Conservation (phyloP, 2,113 vertebrate species). For the Agapornis roseicollis region DNA sequence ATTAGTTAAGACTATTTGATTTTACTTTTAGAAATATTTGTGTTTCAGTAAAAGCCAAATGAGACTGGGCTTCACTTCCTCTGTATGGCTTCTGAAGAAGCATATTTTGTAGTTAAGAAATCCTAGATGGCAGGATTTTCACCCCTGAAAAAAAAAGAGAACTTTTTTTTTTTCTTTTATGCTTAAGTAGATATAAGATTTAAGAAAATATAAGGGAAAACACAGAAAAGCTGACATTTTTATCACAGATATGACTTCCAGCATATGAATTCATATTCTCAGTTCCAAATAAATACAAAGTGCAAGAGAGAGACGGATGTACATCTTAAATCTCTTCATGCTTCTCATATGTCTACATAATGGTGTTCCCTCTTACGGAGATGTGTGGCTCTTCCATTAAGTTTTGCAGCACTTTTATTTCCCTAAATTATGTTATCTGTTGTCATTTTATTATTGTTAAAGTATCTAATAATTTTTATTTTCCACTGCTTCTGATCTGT, state of each 20-base stretch:
- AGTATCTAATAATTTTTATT: not conserved
- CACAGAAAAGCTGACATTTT: not conserved
- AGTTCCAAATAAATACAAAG: not conserved
- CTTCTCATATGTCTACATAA: not conserved
- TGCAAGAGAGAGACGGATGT: accelerated
- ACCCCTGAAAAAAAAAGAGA: not conserved
- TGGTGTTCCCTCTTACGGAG: not conserved
- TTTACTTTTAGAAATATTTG: not conserved
- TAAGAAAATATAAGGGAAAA: not conserved
- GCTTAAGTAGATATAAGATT: not conserved
- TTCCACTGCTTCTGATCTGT: not conserved
- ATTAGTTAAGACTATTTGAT: not conserved
- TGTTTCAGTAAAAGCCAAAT: not conserved
- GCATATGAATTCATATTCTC: not conserved
- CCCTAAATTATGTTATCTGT: not conserved
- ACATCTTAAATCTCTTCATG: not conserved
- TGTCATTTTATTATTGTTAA: not conserved
- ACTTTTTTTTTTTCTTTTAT: not conserved
- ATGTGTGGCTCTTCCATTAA: not conserved
- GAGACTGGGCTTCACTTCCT: not conserved
- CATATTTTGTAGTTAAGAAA: not conserved
- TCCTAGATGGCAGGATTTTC: not conserved
- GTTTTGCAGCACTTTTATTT: not conserved
- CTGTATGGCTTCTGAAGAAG: not conserved
- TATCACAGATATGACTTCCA: not conserved